These are phyloP conservation scores for Ctenosaura bakeri DNA, from an alignment of 2,797 vertebrate genomes.

Conservation along the genomic window DNA sequence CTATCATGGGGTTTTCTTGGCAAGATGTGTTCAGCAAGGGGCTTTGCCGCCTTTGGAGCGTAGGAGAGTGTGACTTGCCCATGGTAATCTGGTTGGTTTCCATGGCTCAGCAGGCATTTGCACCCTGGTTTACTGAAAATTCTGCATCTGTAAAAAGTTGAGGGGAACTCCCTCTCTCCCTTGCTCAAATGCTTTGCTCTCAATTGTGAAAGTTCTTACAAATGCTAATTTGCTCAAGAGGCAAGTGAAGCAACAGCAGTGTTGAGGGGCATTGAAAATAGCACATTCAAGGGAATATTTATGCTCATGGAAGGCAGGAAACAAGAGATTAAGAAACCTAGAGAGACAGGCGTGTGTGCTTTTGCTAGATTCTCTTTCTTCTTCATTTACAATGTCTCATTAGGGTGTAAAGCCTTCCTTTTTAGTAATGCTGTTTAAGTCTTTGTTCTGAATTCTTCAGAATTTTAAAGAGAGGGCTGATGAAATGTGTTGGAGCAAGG, in stretches of 20 bases:
- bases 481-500: conserved; percentile 2
- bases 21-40: no score
- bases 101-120: no score
- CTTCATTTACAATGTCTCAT: neutral
- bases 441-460: neutral
- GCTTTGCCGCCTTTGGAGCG: no score
- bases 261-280: neutral
- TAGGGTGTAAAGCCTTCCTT: neutral
- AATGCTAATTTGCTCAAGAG: conserved; percentile 15
- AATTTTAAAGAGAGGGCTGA: neutral
- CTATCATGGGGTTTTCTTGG: no score
- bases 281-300: conserved; percentile 17
- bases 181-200: neutral
- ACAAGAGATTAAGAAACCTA: conserved; percentile 14
- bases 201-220: conserved; percentile 25
- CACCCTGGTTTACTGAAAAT: no score
- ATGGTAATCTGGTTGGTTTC: no score
- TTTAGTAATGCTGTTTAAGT: neutral
- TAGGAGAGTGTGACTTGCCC: no score
- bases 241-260: conserved; percentile 1
- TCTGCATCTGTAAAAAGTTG: no score
- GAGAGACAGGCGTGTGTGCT: neutral
- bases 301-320: neutral
- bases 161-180: no score
- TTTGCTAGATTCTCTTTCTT: neutral